phyloP scores from a whole-genome alignment of 1,140 invertebrate genomes.

The Drosophila lacteicornis region DNA sequence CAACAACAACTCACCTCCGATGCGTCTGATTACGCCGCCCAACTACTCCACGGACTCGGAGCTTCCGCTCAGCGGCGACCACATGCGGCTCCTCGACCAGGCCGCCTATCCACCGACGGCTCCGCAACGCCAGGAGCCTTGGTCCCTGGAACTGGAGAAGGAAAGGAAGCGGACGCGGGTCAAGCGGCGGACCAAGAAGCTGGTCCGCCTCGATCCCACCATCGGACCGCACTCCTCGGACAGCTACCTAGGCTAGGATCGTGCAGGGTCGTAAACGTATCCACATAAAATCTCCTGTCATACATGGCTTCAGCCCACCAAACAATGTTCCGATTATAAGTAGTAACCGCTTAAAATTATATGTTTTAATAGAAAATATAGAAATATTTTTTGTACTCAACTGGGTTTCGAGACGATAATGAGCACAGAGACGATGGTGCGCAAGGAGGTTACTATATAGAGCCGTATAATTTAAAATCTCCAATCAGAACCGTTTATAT shows the following conservation, averaged over 20 bases:
- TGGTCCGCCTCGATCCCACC: conserved; percentile 18
- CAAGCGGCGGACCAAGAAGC: neutral
- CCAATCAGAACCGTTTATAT: too few relatives aligned
- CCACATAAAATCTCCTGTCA: neutral
- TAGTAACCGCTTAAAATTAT: conserved; percentile 24
- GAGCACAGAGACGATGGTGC: too few relatives aligned
- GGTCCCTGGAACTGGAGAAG: conserved; percentile 13
- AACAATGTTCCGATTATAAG: conserved; percentile 1
- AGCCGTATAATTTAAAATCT: too few relatives aligned
- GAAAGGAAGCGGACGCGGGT: neutral
- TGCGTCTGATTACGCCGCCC: neutral
- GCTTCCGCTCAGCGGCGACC: conserved; percentile 12
- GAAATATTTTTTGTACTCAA: too few relatives aligned
- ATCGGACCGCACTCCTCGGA: conserved; percentile 17
- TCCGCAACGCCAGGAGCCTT: conserved; percentile 17
- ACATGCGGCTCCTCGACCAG: conserved; percentile 37
- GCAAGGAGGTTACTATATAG: too few relatives aligned
- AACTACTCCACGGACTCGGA: conserved; percentile 12
- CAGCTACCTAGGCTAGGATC: neutral
- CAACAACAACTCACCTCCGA: neutral
- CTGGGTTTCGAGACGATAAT: too few relatives aligned
- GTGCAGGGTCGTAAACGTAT: neutral
- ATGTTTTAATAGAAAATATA: conserved; percentile 20
- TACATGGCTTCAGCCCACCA: neutral
- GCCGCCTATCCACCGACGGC: conserved; percentile 45